These are phyloP conservation scores for Folsomia candida DNA, from an alignment of 2,888 invertebrate species.

Conservation along the genomic window DNA sequence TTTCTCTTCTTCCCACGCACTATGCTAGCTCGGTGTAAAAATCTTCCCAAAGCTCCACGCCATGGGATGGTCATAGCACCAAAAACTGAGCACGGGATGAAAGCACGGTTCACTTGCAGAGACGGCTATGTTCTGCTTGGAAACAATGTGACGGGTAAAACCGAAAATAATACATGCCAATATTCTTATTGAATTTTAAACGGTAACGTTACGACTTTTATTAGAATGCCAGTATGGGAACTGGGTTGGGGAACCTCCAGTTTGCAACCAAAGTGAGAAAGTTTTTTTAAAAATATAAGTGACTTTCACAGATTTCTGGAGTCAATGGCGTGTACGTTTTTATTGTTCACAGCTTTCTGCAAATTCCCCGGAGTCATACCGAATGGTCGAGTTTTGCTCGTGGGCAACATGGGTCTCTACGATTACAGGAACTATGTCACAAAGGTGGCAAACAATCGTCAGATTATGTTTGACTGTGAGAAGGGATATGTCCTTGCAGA, in stretches of 20 bases:
- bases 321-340: background rate
- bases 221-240: slow-evolving; percentile 69
- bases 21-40: slow-evolving; percentile 67
- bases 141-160: slow-evolving; percentile 72
- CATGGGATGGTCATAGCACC: slow-evolving; percentile 96
- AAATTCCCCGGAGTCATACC: slow-evolving; percentile 70
- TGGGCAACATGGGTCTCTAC: slow-evolving; percentile 93
- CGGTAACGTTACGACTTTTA: too few species aligned
- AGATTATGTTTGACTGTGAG: slow-evolving; percentile 93
- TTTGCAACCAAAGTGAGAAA: slow-evolving; percentile 63
- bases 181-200: too few species aligned
- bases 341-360: slow-evolving; percentile 68
- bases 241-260: slow-evolving; percentile 87
- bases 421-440: slow-evolving; percentile 91
- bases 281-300: too few species aligned
- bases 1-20: background rate
- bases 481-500: slow-evolving; percentile 82
- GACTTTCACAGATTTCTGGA: slow-evolving; percentile 7
- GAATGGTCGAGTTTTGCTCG: slow-evolving; percentile 85
- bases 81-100: slow-evolving; percentile 95
- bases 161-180: too few species aligned
- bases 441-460: slow-evolving; percentile 85
- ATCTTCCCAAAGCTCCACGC: slow-evolving; percentile 77
- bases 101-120: slow-evolving; percentile 87
- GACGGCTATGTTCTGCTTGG: slow-evolving; percentile 86